These are phyloP conservation scores for Automeris io DNA, from an alignment of 2,888 invertebrate genomes.

Conservation along the genomic window DNA sequence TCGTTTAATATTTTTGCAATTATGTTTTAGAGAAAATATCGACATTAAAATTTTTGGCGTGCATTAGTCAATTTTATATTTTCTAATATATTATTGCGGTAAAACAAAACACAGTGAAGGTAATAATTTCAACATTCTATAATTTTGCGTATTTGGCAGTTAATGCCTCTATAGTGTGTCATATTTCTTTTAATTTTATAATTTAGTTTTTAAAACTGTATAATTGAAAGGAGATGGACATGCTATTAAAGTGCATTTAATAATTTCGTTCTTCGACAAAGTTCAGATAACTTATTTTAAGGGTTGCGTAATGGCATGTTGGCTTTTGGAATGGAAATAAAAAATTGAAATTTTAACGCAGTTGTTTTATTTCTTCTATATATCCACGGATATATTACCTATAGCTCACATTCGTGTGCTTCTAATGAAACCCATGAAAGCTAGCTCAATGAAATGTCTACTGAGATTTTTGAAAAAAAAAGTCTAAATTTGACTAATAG, in stretches of 20 bases:
- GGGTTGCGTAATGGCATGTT: constrained; percentile 62
- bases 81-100: too few relatives aligned
- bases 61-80: too few relatives aligned
- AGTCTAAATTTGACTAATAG: too few relatives aligned
- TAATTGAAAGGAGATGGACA: constrained; percentile 54
- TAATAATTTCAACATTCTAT: constrained; percentile 33
- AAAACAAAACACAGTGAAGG: constrained; percentile 43
- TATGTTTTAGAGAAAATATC: too few relatives aligned
- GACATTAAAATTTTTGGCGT: too few relatives aligned
- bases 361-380: constrained; percentile 21
- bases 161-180: constrained; percentile 62
- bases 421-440: too few relatives aligned
- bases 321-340: constrained; percentile 71
- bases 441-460: too few relatives aligned
- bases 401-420: too few relatives aligned
- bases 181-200: constrained; percentile 65
- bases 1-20: too few relatives aligned
- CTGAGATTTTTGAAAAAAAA: too few relatives aligned
- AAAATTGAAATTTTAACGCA: constrained; percentile 27
- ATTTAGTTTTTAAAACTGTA: constrained; percentile 41
- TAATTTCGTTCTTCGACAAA: constrained; percentile 40
- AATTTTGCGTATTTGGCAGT: constrained; percentile 42
- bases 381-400: too few relatives aligned
- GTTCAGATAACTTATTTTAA: constrained; percentile 39
- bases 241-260: constrained; percentile 67